phyloP scores from a whole-genome alignment of 2,797 vertebrate species.

The Prionace glauca region DNA sequence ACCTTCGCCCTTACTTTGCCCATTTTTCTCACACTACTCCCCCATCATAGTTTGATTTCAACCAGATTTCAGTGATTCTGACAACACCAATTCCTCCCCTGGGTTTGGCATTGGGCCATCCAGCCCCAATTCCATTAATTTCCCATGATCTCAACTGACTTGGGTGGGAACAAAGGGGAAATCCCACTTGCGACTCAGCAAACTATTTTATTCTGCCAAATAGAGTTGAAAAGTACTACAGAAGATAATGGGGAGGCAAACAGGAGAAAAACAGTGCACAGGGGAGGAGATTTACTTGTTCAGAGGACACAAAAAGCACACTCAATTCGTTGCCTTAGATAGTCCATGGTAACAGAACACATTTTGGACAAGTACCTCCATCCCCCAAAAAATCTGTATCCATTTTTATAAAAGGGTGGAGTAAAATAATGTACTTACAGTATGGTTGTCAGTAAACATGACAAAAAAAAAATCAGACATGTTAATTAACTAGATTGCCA shows the following conservation, averaged over 20 bases:
- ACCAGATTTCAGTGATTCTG: neutral
- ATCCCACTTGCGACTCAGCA: neutral
- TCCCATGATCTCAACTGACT: neutral
- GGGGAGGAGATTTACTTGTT: neutral
- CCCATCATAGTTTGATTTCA: neutral
- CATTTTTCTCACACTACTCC: neutral
- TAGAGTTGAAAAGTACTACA: neutral
- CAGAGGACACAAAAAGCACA: neutral
- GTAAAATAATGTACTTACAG: conserved; percentile 33
- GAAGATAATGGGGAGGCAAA: neutral
- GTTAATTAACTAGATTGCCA: conserved; percentile 36
- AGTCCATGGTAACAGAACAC: neutral
- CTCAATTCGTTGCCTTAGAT: neutral
- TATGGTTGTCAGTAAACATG: conserved; percentile 9
- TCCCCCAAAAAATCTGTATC: conserved; percentile 8
- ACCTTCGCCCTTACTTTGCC: neutral
- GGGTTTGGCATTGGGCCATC: too few species aligned
- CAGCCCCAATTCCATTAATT: neutral
- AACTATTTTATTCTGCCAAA: neutral
- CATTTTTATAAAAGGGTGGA: conserved; percentile 31
- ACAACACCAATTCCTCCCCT: neutral
- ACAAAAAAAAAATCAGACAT: conserved; percentile 19
- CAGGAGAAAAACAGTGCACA: neutral
- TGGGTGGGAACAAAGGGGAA: neutral
- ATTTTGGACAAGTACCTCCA: neutral